Evolutionary conservation across 2,113 vertebrate genomes (phyloP).

Genomic region (Nesospiza acunhae): DNA sequence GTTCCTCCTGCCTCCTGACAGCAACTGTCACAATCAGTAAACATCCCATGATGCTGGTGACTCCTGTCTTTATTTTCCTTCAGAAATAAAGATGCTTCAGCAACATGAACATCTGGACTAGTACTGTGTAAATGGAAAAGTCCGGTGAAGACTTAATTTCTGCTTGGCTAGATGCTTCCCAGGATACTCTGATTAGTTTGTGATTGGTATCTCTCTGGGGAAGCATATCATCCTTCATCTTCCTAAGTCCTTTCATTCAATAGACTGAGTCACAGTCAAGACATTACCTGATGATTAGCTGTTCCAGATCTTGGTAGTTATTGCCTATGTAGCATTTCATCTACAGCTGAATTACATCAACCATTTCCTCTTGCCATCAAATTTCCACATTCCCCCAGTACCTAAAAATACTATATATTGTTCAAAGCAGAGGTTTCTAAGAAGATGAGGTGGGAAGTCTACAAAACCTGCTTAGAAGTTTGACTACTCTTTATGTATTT

Average conservation of each 20-base stretch:
- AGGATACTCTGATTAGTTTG: neutral
- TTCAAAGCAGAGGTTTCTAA: neutral
- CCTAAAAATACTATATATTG: neutral
- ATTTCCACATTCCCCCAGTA: neutral
- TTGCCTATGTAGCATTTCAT: neutral
- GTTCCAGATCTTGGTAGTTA: neutral
- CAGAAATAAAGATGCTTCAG: conserved; percentile 35
- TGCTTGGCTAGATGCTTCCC: conserved; percentile 8
- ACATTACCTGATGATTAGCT: conserved; percentile 41
- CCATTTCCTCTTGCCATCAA: neutral
- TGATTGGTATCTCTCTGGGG: conserved; percentile 15
- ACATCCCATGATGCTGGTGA: neutral
- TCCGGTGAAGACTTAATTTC: conserved; percentile 26
- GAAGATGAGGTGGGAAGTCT: neutral
- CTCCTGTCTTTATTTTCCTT: neutral
- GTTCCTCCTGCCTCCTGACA: neutral
- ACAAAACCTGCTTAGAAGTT: neutral
- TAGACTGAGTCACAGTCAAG: neutral
- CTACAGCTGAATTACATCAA: conserved; percentile 6
- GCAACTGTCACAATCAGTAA: neutral
- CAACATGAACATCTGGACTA: conserved; percentile 31
- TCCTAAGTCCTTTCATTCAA: neutral
- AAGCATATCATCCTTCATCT: conserved; percentile 17
- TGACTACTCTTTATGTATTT: neutral
- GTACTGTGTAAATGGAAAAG: neutral